These are phyloP conservation scores for Amphibalanus amphitrite DNA, from an alignment of 1,140 invertebrate species.

Conservation along the genomic window DNA sequence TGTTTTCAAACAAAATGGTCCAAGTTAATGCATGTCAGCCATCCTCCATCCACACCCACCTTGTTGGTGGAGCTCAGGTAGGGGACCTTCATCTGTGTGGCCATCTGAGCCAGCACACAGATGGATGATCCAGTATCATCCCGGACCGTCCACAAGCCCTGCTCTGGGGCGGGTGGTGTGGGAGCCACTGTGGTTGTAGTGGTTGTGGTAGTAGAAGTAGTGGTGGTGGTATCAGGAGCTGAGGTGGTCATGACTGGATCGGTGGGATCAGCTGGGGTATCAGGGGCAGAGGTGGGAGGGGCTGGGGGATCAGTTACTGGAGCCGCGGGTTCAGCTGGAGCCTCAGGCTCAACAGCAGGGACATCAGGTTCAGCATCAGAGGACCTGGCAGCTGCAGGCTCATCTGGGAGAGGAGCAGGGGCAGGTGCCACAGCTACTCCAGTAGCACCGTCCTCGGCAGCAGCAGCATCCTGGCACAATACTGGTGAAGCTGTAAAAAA, in stretches of 20 bases:
- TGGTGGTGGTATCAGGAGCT: background rate
- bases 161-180: background rate
- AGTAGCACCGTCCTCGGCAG: too few species aligned
- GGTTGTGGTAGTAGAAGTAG: background rate
- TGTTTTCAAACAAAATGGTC: too few species aligned
- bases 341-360: too few species aligned
- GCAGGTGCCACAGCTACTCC: background rate
- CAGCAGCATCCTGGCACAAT: background rate
- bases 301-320: too few species aligned
- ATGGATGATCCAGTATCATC: background rate
- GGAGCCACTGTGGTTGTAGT: background rate
- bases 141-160: background rate
- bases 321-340: too few species aligned
- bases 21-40: too few species aligned
- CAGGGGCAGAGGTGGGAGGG: too few species aligned
- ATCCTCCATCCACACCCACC: too few species aligned
- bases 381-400: background rate
- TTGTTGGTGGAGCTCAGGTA: background rate
- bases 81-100: background rate
- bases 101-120: background rate
- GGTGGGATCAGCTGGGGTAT: background rate
- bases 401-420: background rate
- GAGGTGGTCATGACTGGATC: background rate
- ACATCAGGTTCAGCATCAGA: too few species aligned
- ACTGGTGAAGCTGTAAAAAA: background rate